Base-by-base conservation (phyloP, 2,113 vertebrate genomes). In the Jaculus jaculus region DNA sequence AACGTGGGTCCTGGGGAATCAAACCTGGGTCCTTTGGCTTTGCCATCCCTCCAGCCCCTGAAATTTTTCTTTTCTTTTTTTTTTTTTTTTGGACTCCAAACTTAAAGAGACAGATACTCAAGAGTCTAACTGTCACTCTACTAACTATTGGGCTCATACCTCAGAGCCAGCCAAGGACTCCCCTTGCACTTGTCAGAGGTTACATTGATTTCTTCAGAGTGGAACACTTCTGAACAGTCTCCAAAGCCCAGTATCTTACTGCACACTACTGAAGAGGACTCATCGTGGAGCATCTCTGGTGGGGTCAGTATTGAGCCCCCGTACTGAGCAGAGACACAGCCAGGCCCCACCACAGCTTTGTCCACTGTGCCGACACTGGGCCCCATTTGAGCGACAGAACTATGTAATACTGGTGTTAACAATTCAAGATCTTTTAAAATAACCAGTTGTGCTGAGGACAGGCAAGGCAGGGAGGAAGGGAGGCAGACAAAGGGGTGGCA, bases 331-430 rank as follows among this genome's bases (percentile, higher is more conserved):
- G 51, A 47, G 72, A 58, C 78, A 34, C 26, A 37, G 47, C 63
- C 23, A 3, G 7, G n/a, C 4, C 4, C 0, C 1, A 0, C 8
- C 32, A 47, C 30, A 65, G 58, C 13, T 23, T 51, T 12, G 34
- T 37, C 3, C 20, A 3, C 66, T 72, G n/a, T 0, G 11, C 11
- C 0, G 4, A 10, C 15, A 0, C 2, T 37, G 5, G 0, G 16
- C 21, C 37, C 51, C 24, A 18, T 63, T 63, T 30, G 47, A 63
- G 18, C 26, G 4, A 75, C 30, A 20, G 15, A 24, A 28, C 34
- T 66, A 58, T 66, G 23, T 21, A 7, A 0, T 4, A 42, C 37
- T 26, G 75, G 21, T 37, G n/a, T 47, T 68, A 68, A 75, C n/a
- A 86, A 30, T 26, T 26, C 18, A 32, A 17, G 47, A 81, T 13